Base-by-base conservation (phyloP, 2,113 vertebrate species). In the Plotosus lineatus region DNA sequence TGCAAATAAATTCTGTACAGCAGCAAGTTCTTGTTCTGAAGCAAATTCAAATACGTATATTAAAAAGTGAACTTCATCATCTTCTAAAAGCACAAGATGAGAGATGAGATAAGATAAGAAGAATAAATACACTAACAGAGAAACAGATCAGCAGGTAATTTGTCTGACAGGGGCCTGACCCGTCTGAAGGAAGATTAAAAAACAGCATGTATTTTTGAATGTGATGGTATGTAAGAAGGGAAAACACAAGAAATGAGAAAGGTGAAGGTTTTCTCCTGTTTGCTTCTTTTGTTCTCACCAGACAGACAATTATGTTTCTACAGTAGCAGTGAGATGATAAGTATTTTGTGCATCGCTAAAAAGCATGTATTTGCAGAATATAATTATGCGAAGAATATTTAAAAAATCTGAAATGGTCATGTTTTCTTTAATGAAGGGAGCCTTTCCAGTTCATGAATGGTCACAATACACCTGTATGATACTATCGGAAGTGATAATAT, bases 141-240 rank as follows among this genome's bases (percentile, higher is more conserved):
- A 84, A 69, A 84, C 72, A 80, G 82, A 84, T 80, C 82, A 84
- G 71, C 63, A 58, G 53, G 72, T 84, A 76, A 76, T 80, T 84
- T 72, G 69, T 76, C 46, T 80, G 77, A 80, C 77, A 80, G 77
- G 28, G 75, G 50, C 51, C 33, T 60, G 50, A 65, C 73, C 79
- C 38, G 36, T 4, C 46, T 56, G 73, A 73, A 80, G 50, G 31
- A 76, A 80, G 82, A 84, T 76, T 71, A 71, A 77, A 83, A 76
- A 50, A 55, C 72, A 60, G 53, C 21, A 44, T 65, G 50, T 23
- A 74, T 33, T 82, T 28, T 33, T 40, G 63, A 79, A 78, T 10
- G 8, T 6, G 15, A 63, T 46, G 42, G 66, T 73, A 80, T 33
- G 69, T 40, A 40, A 28, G 72, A 69, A 61, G 56, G 23, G 26